Base-by-base conservation (phyloP, 1,140 invertebrate species). In the Cydia fagiglandana region DNA sequence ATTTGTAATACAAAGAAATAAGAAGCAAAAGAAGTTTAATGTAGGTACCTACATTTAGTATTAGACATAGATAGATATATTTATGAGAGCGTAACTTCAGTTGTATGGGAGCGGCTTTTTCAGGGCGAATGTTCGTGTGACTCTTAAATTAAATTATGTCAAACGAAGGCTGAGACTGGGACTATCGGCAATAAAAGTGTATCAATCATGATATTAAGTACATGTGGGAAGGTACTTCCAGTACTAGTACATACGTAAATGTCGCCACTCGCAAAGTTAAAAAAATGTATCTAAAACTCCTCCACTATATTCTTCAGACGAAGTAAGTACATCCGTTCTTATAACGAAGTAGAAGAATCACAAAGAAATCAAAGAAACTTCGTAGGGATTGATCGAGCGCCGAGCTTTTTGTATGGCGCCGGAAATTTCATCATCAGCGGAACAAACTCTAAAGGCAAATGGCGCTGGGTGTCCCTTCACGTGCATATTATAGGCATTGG, bases 321-420 rank as follows among this genome's bases (percentile, higher is more conserved):
- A 24, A 24, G 45, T 24, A 20, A 20, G 45, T 24, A 10, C 15
- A n/a, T 61, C 20, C 17, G 56, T 61, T 20, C 20, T 61, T 24
- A 53, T 47, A 47, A 53, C 15, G 56, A 61, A 61, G 17, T 61
- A 2, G 56, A 61, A 24, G 17, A 61, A 24, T 61, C 56, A 24
- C 56, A 61, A 61, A 61, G 56, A 61, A 61, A 61, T 61, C 56
- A 61, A 61, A 61, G 56, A 61, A 24, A 61, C 15, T 61, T 61
- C 53, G n/a, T 56, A 12, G 56, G 56, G n/a, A 61, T 61, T 24
- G 17, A 61, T 24, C 56, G 56, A 61, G 56, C 53, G 41, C 45
- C 45, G 56, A 12, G 56, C 56, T 61, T 24, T 61, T 61, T 61
- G 56, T 61, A 61, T 61, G 56, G 56, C 56, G 20, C 17, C 56